These are phyloP conservation scores for Galagoides demidoff DNA, from an alignment of 2,797 vertebrate species.

Conservation along the genomic window DNA sequence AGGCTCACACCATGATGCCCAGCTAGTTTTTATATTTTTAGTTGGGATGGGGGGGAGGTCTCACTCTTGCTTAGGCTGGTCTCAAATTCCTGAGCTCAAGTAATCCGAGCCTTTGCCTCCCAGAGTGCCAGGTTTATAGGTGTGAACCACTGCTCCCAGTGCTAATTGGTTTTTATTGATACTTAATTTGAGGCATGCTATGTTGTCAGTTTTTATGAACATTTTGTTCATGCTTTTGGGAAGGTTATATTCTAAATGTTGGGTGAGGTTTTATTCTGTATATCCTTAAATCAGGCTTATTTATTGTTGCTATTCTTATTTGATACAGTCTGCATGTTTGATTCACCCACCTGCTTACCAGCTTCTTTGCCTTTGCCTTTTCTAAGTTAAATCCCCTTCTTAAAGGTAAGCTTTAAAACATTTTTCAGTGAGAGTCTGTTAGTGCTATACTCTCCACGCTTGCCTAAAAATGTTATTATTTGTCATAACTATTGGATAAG, in stretches of 20 bases:
- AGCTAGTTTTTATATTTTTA: no score
- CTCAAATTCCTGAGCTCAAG: no score
- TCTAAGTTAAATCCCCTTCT: not conserved
- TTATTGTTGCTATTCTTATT: conserved; percentile 26
- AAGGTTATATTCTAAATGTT: conserved; percentile 22
- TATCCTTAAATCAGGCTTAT: not conserved
- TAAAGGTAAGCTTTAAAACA: not conserved
- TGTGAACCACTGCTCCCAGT: no score
- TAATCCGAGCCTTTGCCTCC: no score
- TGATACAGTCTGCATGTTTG: conserved; percentile 20
- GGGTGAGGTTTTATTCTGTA: conserved; percentile 19
- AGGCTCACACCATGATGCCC: no score
- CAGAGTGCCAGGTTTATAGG: no score
- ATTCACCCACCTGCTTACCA: not conserved
- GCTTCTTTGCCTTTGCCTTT: not conserved
- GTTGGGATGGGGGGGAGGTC: no score
- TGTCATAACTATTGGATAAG: conserved; percentile 30
- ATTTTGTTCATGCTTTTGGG: conserved; percentile 22
- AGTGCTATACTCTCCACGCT: not conserved
- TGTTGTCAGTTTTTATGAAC: not conserved
- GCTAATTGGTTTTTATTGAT: conserved; percentile 2
- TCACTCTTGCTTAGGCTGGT: no score
- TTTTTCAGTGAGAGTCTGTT: not conserved
- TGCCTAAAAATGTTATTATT: conserved; percentile 33
- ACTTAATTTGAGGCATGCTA: not conserved